Base-by-base conservation (phyloP, 2,113 vertebrate genomes). In the Bubo blakistoni region DNA sequence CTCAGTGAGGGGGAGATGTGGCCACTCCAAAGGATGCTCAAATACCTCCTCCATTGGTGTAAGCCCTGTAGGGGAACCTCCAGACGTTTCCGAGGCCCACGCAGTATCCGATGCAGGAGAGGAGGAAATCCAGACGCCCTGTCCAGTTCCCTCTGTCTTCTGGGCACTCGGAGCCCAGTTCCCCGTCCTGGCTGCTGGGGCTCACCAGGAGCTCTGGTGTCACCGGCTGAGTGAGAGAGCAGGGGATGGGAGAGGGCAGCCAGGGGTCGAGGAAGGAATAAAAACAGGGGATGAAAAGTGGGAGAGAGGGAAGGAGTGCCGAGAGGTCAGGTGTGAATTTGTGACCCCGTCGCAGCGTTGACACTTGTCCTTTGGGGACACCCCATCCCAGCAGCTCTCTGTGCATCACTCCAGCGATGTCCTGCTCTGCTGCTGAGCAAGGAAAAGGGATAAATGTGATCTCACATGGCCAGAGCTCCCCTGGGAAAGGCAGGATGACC, bases 31-130 rank as follows among this genome's bases (percentile, higher is more conserved):
- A 67, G 30, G 52, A 67, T 27, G 20, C 42, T 9, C 40, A 16
- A 69, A 16, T 97, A 98, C 98, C 98, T 98, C 98, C 98, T 92
- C 98, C 98, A 2, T 98, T 98, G 91, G 98, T 98, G 93, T 98
- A 98, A 90, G 98, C 98, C 38, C 98, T 96, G 77, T 98, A 98
- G 30, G 98, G 98, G 71, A 98, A 98, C 22, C 98, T 98, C 98
- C 98, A 98, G 87, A 98, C 98, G 0, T 98, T 98, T 20, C 98
- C 98, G 4, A 98, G 94, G 66, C 98, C 98, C 89, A 98, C 98
- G 1, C 98, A 98, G 96, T 98, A 98, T 62, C 98, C 98, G 1
- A 98, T 98, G 96, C 98, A 98, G 81, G 98, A 98, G 57, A 98
- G 97, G 26, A 98, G 97, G 96, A 98, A 98, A 97, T 98, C 98